Evolutionary conservation across 2,113 vertebrate genomes (phyloP).

Genomic region (Oreochromis spilurus): DNA sequence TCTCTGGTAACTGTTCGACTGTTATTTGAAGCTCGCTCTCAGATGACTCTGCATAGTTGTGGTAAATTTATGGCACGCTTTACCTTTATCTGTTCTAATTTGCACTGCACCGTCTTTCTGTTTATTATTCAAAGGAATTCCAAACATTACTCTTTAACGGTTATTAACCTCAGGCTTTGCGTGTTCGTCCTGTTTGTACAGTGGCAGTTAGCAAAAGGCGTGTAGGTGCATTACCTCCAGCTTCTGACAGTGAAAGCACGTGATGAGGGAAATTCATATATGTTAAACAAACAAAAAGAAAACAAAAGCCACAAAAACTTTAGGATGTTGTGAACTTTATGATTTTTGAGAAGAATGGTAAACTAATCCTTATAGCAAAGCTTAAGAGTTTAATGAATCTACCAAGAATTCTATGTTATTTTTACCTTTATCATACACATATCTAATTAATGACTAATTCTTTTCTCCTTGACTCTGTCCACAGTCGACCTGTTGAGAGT

Average conservation of each 20-base stretch:
- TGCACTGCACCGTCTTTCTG: background rate
- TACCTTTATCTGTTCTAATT: background rate
- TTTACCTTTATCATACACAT: background rate
- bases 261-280: background rate
- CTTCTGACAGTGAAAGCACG: background rate
- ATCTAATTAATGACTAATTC: background rate
- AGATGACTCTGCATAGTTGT: background rate
- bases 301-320: background rate
- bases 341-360: background rate
- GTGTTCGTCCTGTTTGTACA: background rate
- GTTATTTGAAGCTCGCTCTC: background rate
- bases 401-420: background rate
- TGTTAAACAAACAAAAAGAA: background rate
- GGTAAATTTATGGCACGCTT: background rate
- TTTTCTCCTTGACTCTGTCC: background rate
- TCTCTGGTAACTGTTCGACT: background rate
- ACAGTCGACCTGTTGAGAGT: conserved; percentile 75
- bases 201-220: background rate
- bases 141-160: background rate
- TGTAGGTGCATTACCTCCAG: background rate
- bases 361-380: background rate
- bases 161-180: background rate
- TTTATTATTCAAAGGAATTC: background rate
- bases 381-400: background rate
- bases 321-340: background rate